phyloP scores from a whole-genome alignment of 2,888 invertebrate genomes.

The Lysandra coridon region DNA sequence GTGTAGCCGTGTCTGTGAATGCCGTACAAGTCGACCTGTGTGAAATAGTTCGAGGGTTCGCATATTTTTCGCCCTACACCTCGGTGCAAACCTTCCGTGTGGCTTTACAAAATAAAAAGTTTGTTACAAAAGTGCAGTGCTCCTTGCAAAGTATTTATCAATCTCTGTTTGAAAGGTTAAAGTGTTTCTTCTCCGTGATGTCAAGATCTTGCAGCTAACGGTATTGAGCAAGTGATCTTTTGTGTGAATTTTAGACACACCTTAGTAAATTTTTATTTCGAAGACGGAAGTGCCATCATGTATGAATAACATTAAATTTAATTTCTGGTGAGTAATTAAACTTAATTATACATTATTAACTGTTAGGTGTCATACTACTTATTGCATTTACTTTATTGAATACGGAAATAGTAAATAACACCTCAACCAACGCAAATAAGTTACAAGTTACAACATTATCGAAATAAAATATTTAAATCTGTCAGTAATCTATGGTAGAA shows the following conservation, averaged over 20 bases:
- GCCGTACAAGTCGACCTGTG: not conserved
- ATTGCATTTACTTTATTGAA: not conserved
- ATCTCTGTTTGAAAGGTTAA: slow-evolving; percentile 17
- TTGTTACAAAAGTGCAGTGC: slow-evolving; percentile 36
- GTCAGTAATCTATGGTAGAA: slow-evolving; percentile 9
- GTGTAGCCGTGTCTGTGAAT: slow-evolving; percentile 22
- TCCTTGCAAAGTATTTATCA: slow-evolving; percentile 15
- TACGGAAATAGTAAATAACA: not conserved
- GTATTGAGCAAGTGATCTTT: slow-evolving; percentile 63
- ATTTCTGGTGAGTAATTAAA: slow-evolving; percentile 43
- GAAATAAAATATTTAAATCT: slow-evolving; percentile 2
- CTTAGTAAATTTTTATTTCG: slow-evolving; percentile 57
- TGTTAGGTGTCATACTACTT: not conserved
- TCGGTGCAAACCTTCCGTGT: slow-evolving; percentile 38
- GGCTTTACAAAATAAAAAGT: slow-evolving; percentile 31
- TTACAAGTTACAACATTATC: not conserved
- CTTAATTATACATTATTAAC: not conserved
- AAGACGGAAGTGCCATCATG: slow-evolving; percentile 59
- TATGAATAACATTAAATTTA: slow-evolving; percentile 51
- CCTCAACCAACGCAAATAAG: not conserved
- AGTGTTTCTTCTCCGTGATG: slow-evolving; percentile 46
- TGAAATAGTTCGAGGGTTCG: slow-evolving; percentile 53
- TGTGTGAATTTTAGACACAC: slow-evolving; percentile 64
- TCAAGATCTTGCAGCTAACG: slow-evolving; percentile 57
- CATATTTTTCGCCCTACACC: slow-evolving; percentile 40